Base-by-base conservation (phyloP, 2,888 invertebrate genomes). In the Dione vanillae region DNA sequence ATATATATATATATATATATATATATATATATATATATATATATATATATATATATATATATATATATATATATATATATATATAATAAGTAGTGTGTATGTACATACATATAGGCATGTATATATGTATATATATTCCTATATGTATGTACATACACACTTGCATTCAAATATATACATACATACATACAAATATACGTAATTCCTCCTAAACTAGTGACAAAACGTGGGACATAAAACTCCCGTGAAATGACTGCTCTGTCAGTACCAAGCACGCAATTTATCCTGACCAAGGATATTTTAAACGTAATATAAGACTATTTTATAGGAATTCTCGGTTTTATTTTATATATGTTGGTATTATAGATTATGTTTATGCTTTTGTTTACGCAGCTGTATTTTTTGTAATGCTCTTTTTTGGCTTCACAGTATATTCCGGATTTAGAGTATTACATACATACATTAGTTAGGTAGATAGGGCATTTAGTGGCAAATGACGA, bases 211-310 rank as follows among this genome's bases (percentile, higher is more conserved):
- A 65, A 74, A 67, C 73, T 69, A 62, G 78, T 89, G 88, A 89
- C 84, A 89, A 88, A 89, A 82, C 79, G 82, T 70, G 58, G 79
- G 74, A 83, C 87, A 89, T 89, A 90, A 90, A 90, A 86, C 84
- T 85, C 81, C 76, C 75, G 79, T 82, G 83, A 87, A 90, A 89
- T 85, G 89, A 86, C 87, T 85, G 80, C 82, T 85, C 87, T 89
- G 89, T 87, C 89, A 89, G 80, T 79, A 82, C 79, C 89, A 89
- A 85, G 85, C 82, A 81, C 81, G 83, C 85, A 82, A 89, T 89
- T 85, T 87, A 87, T 89, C 81, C 83, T 76, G 49, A 40, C 45
- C 67, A 40, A 56, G 73, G 69, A 69, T 68, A 71, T 71, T 71
- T 71, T 71, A 69, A 74, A 74, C 69, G 71, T 71, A 58, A 71